These are phyloP conservation scores for Drosophila murphyi DNA, from an alignment of 1,140 invertebrate species.

Conservation along the genomic window DNA sequence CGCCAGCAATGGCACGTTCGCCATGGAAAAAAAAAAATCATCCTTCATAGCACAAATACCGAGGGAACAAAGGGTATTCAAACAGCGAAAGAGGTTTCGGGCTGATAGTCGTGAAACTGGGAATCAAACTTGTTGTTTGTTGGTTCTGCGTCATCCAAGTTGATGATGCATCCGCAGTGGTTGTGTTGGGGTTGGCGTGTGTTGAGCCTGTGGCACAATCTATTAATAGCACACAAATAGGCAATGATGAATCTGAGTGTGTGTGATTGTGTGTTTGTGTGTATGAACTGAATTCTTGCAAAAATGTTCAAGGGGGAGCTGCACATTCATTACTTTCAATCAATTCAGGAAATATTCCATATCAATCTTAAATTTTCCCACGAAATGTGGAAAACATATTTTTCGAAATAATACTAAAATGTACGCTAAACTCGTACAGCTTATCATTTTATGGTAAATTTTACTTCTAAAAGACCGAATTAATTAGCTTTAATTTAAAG, in stretches of 20 bases:
- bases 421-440: too few relatives aligned
- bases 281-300: background rate
- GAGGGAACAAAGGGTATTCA: conserved; percentile 18
- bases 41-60: conserved; percentile 36
- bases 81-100: background rate
- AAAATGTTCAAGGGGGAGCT: background rate
- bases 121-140: conserved; percentile 7
- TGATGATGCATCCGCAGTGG: background rate
- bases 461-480: too few relatives aligned
- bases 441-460: too few relatives aligned
- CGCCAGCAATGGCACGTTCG: conserved; percentile 61
- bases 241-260: background rate
- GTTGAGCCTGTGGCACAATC: background rate
- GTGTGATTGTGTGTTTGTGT: too few relatives aligned
- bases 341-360: too few relatives aligned
- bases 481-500: too few relatives aligned
- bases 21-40: conserved; percentile 55
- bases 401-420: too few relatives aligned
- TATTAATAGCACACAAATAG: background rate
- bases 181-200: background rate
- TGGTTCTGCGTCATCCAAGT: background rate
- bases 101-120: background rate
- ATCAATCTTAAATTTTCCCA: too few relatives aligned
- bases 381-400: too few relatives aligned
- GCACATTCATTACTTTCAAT: too few relatives aligned